Evolutionary conservation across 2,797 vertebrate species (phyloP).

Genomic region (Alcedo atthis): DNA sequence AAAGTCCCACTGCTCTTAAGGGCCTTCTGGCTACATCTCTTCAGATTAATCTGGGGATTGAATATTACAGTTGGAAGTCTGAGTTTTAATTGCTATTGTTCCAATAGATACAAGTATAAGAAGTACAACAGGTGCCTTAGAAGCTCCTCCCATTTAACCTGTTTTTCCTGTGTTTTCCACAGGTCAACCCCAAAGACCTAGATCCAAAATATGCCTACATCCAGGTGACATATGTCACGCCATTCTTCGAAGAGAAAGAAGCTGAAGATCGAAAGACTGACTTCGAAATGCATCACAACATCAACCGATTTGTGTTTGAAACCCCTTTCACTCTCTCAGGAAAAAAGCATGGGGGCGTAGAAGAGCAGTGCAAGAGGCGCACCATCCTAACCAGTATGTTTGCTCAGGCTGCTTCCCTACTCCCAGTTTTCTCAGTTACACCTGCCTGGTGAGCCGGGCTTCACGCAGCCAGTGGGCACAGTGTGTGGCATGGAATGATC

Average conservation of each 20-base stretch:
- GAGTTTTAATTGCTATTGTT: accelerated
- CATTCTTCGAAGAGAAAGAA: slow-evolving; percentile 96
- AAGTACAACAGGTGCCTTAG: not conserved
- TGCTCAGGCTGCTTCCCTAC: not conserved
- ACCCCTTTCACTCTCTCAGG: slow-evolving; percentile 96
- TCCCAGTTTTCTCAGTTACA: too few relatives aligned
- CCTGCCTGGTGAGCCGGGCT: too few relatives aligned
- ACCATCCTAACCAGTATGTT: slow-evolving; percentile 92
- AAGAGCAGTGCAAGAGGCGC: slow-evolving; percentile 96
- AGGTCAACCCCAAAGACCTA: slow-evolving; percentile 98
- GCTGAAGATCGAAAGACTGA: slow-evolving; percentile 92
- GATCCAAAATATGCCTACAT: slow-evolving; percentile 95
- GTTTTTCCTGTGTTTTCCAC: not conserved
- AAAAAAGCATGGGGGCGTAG: slow-evolving; percentile 95
- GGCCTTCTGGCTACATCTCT: not conserved
- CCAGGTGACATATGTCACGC: slow-evolving; percentile 95
- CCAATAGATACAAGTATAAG: not conserved
- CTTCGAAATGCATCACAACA: slow-evolving; percentile 96
- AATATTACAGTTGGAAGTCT: not conserved
- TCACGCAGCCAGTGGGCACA: too few relatives aligned
- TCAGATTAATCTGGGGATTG: not conserved
- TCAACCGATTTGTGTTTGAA: slow-evolving; percentile 95
- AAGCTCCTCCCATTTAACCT: not conserved
- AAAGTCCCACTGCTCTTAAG: not conserved
- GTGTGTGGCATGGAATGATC: too few relatives aligned